Evolutionary conservation across 2,888 invertebrate genomes (phyloP).

Genomic region (Augochlorella aurata): DNA sequence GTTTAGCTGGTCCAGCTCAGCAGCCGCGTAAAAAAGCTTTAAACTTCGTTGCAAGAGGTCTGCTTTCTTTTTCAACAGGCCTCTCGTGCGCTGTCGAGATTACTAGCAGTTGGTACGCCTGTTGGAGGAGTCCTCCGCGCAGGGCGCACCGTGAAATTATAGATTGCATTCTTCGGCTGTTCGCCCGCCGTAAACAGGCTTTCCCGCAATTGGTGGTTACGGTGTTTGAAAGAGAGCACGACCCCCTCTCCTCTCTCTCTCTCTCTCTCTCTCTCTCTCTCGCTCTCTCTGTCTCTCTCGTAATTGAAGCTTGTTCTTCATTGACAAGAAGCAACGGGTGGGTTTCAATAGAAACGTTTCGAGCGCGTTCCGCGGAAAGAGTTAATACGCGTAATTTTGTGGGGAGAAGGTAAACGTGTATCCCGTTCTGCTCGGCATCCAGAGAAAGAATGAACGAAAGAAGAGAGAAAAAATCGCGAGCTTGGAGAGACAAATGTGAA

Average conservation of each 20-base stretch:
- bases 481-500: conserved; percentile 27
- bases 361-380: conserved; percentile 14
- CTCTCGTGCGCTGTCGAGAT: neutral
- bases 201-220: conserved; percentile 7
- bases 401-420: conserved; percentile 13
- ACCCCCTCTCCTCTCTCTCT: neutral
- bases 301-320: conserved; percentile 22
- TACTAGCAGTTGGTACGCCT: neutral
- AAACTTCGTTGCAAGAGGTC: neutral
- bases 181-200: conserved; percentile 2
- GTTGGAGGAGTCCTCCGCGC: neutral
- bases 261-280: neutral
- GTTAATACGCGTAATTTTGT: conserved; percentile 41
- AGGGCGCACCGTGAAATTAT: conserved; percentile 9
- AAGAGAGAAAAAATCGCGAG: neutral
- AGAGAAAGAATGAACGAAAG: neutral
- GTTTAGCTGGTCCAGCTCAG: neutral
- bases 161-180: neutral
- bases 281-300: neutral
- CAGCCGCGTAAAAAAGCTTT: neutral
- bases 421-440: neutral
- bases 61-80: neutral
- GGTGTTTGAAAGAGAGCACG: neutral
- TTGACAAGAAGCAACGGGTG: conserved; percentile 17
- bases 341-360: conserved; percentile 34